Evolutionary conservation across 2,888 invertebrate species (phyloP).

Genomic region (Nasonia oneida): DNA sequence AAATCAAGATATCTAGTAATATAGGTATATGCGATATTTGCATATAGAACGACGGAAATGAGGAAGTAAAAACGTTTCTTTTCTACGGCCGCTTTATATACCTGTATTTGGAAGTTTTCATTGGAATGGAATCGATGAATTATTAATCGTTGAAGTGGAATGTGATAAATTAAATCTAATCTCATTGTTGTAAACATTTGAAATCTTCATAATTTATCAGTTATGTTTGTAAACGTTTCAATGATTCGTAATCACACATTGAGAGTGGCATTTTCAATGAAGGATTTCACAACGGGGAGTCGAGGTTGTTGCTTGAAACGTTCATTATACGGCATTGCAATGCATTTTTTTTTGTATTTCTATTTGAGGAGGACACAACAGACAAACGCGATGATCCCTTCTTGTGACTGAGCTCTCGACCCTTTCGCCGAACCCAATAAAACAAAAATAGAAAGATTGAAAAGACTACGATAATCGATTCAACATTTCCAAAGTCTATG

Average conservation of each 20-base stretch:
- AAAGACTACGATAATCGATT: slow-evolving; percentile 31
- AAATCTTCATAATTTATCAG: not conserved
- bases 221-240: not conserved
- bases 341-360: slow-evolving; percentile 42
- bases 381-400: slow-evolving; percentile 9
- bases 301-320: slow-evolving; percentile 17
- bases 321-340: slow-evolving; percentile 17
- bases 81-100: slow-evolving; percentile 11
- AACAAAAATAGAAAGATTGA: slow-evolving; percentile 25
- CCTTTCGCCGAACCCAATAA: slow-evolving; percentile 54
- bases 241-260: not conserved
- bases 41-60: slow-evolving; percentile 20
- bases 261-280: slow-evolving; percentile 24
- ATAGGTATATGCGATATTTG: slow-evolving; percentile 44
- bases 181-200: slow-evolving; percentile 10
- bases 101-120: slow-evolving; percentile 36
- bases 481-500: slow-evolving; percentile 12
- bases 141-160: not conserved
- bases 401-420: slow-evolving; percentile 40
- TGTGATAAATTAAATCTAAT: not conserved
- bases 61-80: slow-evolving; percentile 25
- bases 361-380: not conserved
- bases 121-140: slow-evolving; percentile 34
- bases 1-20: slow-evolving; percentile 49
- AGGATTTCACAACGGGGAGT: slow-evolving; percentile 24